These are phyloP conservation scores for Enhydra lutris DNA, from an alignment of 2,113 vertebrate genomes.

Conservation along the genomic window DNA sequence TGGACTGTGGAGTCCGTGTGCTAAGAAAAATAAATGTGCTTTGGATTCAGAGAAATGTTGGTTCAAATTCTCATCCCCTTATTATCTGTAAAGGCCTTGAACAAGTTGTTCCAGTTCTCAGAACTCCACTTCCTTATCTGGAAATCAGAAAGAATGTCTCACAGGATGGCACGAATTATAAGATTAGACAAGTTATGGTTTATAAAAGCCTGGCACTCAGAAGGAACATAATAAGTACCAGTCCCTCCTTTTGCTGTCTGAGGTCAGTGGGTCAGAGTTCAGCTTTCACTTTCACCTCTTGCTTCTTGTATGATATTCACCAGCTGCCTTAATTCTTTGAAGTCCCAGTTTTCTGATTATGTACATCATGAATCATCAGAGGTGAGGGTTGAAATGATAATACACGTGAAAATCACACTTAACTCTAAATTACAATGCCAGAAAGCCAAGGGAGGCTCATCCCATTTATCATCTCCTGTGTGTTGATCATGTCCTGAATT, in stretches of 20 bases:
- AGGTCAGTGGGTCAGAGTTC: background rate
- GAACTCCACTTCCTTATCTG: background rate
- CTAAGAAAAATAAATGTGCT: background rate
- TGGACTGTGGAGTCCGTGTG: rapidly evolving
- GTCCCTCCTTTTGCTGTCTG: background rate
- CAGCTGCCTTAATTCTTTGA: background rate
- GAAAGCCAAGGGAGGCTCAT: background rate
- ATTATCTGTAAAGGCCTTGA: background rate
- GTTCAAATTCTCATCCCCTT: background rate
- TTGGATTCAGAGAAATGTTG: background rate
- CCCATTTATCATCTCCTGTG: background rate
- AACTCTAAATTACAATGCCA: background rate
- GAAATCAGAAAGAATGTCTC: background rate
- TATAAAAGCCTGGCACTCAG: background rate
- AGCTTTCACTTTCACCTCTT: background rate
- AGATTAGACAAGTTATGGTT: background rate
- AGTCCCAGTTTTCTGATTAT: background rate
- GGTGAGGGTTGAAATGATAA: background rate
- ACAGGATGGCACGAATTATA: background rate
- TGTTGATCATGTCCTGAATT: background rate
- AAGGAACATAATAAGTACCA: background rate
- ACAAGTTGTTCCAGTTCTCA: background rate
- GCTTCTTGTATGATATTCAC: background rate
- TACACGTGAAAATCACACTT: background rate
- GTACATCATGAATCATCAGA: background rate